These are phyloP conservation scores for Stenurella melanura DNA, from an alignment of 2,888 invertebrate species.

Conservation along the genomic window DNA sequence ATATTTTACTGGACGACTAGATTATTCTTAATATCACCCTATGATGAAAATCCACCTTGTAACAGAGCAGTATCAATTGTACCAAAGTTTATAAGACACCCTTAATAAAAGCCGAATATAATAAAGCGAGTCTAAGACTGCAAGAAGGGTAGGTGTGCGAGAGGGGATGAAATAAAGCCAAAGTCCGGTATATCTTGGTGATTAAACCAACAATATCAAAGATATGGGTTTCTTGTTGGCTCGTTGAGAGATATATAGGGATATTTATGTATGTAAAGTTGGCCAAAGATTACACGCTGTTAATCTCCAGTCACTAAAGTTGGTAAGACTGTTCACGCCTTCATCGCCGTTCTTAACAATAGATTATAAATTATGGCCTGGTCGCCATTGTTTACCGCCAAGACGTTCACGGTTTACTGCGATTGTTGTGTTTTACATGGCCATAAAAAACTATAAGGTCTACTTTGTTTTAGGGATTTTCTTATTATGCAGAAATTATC, in stretches of 20 bases:
- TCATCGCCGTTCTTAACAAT: constrained; percentile 66
- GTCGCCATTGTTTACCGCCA: constrained; percentile 63
- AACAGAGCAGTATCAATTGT: constrained; percentile 54
- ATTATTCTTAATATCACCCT: constrained; percentile 9
- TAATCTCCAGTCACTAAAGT: constrained; percentile 71
- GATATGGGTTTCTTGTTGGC: constrained; percentile 69
- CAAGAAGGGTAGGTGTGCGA: constrained; percentile 37
- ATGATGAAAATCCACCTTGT: constrained; percentile 27
- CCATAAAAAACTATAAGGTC: constrained; percentile 52
- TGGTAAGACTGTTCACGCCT: constrained; percentile 69
- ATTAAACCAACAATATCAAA: constrained; percentile 71
- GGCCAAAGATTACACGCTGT: constrained; percentile 71
- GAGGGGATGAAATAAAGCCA: constrained; percentile 60
- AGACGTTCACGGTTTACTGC: constrained; percentile 55
- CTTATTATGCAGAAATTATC: constrained; percentile 34
- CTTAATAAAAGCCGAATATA: constrained; percentile 57
- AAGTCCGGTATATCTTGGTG: constrained; percentile 65
- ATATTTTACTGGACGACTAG: neutral
- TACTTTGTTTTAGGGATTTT: constrained; percentile 50
- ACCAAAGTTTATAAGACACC: constrained; percentile 56
- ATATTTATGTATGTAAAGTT: constrained; percentile 72
- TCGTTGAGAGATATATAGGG: constrained; percentile 67
- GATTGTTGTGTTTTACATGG: constrained; percentile 52
- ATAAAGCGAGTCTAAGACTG: constrained; percentile 53
- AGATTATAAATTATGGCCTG: constrained; percentile 69